Conservation (phyloP, 1,140 invertebrate genomes). For the Harpegnathos saltator region DNA sequence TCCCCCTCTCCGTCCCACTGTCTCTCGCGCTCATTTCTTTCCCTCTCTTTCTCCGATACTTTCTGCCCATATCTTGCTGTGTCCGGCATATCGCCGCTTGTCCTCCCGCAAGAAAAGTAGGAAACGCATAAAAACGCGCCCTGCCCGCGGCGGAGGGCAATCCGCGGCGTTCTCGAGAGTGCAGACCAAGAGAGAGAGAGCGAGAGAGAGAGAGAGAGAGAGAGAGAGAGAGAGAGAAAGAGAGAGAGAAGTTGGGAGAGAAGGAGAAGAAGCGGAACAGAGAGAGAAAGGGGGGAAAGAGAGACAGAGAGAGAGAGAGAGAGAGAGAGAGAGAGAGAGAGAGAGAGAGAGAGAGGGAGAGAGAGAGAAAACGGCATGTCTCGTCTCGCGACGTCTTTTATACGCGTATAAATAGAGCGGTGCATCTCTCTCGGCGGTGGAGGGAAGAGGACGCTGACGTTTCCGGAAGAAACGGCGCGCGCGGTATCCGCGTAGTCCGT, state of each 20-base stretch:
- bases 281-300: no score
- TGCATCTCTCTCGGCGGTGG: background rate
- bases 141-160: background rate
- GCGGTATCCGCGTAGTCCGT: slow-evolving; percentile 16
- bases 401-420: slow-evolving; percentile 49
- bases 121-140: slow-evolving; percentile 8
- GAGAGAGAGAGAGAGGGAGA: background rate
- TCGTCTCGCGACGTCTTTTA: slow-evolving; percentile 33
- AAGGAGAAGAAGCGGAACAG: no score
- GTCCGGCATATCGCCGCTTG: background rate
- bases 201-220: no score
- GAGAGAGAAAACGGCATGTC: background rate
- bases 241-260: background rate
- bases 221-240: background rate
- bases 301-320: background rate
- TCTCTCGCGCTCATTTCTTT: no score
- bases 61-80: background rate
- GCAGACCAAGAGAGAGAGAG: background rate
- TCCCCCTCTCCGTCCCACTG: background rate
- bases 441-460: background rate
- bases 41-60: slow-evolving; percentile 30
- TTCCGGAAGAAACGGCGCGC: slow-evolving; percentile 17
- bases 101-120: slow-evolving; percentile 1
- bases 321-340: background rate
- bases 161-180: background rate